These are phyloP conservation scores for Characodon lateralis DNA, from an alignment of 2,797 vertebrate species.

Conservation along the genomic window DNA sequence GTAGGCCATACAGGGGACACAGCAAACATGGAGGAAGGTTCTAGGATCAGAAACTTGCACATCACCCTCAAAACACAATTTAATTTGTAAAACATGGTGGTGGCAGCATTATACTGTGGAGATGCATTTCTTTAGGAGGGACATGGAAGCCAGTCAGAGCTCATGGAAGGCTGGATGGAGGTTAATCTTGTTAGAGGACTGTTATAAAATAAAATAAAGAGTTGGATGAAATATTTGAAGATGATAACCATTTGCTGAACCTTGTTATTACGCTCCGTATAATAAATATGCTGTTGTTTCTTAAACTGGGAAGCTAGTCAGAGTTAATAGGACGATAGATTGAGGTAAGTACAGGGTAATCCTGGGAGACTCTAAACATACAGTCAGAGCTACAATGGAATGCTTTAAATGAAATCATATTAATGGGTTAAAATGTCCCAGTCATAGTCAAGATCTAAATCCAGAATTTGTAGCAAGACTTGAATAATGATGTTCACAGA, in stretches of 20 bases:
- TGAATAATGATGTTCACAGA: background rate
- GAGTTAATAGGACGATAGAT: background rate
- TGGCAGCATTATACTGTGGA: background rate
- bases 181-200: background rate
- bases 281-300: background rate
- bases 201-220: background rate
- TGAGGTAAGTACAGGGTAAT: background rate
- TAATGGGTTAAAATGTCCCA: background rate
- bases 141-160: background rate
- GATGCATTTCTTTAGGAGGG: background rate
- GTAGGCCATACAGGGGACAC: background rate
- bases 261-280: background rate
- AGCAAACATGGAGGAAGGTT: background rate
- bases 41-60: background rate
- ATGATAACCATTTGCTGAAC: background rate
- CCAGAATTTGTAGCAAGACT: background rate
- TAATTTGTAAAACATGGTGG: background rate
- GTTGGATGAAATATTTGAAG: background rate
- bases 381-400: too few relatives aligned
- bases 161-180: background rate
- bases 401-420: background rate
- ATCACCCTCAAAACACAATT: background rate
- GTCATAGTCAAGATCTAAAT: background rate
- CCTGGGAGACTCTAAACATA: too few relatives aligned
- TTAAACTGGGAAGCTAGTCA: background rate